These are phyloP conservation scores for Tychaedon coryphoeus DNA, from an alignment of 2,113 vertebrate species.

Conservation along the genomic window DNA sequence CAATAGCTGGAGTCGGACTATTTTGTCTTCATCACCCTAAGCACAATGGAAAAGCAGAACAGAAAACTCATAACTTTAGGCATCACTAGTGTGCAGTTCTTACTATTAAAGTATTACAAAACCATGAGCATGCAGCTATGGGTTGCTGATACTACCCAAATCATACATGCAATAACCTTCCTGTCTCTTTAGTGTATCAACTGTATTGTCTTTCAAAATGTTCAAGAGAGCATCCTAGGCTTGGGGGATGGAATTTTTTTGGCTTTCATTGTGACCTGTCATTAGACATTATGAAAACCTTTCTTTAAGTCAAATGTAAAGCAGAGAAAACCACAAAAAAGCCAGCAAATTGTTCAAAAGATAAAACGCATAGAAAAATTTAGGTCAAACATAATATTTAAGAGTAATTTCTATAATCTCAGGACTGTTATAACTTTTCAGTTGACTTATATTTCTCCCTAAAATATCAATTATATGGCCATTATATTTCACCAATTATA, in stretches of 20 bases:
- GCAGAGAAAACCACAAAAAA: neutral
- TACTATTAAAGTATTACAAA: neutral
- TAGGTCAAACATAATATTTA: neutral
- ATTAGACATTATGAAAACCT: neutral
- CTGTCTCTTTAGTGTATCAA: neutral
- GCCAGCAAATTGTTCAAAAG: neutral
- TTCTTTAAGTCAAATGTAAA: neutral
- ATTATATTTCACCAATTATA: neutral
- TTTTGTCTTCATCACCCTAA: too few relatives aligned
- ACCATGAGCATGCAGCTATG: fast-evolving
- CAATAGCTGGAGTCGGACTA: too few relatives aligned
- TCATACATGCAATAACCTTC: neutral
- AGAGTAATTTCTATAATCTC: neutral
- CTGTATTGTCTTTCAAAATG: neutral
- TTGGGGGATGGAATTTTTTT: neutral
- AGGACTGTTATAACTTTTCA: neutral
- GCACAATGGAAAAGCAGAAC: too few relatives aligned
- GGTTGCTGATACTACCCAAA: neutral
- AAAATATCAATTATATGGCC: neutral
- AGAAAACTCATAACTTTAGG: too few relatives aligned
- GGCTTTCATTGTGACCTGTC: neutral
- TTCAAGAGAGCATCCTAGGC: neutral
- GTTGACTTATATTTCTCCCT: neutral
- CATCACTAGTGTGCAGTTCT: neutral
- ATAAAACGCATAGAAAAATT: neutral